Conservation (phyloP, 1,140 invertebrate species). For the Dysdera silvatica region DNA sequence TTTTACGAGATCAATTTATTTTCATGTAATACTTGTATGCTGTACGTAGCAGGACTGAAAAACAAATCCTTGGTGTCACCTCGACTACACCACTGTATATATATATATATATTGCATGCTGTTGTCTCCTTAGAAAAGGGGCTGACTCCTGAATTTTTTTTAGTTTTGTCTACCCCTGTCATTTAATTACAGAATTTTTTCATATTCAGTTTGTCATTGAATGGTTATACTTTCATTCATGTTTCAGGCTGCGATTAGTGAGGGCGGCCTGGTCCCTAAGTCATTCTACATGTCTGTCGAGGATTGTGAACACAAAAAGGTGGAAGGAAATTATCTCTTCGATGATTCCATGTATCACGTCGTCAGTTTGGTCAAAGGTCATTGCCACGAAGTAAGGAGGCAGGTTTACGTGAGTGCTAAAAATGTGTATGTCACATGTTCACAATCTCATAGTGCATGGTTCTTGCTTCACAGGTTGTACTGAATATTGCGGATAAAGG, state of each 20-base stretch:
- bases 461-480: constrained; percentile 46
- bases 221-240: too few relatives aligned
- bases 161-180: too few relatives aligned
- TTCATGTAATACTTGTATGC: too few relatives aligned
- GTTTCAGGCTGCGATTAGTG: constrained; percentile 66
- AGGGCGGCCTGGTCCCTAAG: constrained; percentile 84
- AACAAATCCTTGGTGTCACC: too few relatives aligned
- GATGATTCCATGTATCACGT: constrained; percentile 65
- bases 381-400: constrained; percentile 63
- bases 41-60: too few relatives aligned
- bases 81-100: too few relatives aligned
- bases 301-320: constrained; percentile 51
- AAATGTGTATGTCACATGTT: background rate
- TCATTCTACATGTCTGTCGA: constrained; percentile 70
- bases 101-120: too few relatives aligned
- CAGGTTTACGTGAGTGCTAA: background rate
- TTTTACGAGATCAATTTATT: too few relatives aligned
- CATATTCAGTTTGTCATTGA: too few relatives aligned
- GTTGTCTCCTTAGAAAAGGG: too few relatives aligned
- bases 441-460: background rate
- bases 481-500: constrained; percentile 73
- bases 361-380: constrained; percentile 58
- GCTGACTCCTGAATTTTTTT: too few relatives aligned
- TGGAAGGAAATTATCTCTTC: constrained; percentile 53
- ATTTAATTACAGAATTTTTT: too few relatives aligned